Base-by-base conservation (phyloP, 2,888 invertebrate species). In the Linnaemya vulpina region DNA sequence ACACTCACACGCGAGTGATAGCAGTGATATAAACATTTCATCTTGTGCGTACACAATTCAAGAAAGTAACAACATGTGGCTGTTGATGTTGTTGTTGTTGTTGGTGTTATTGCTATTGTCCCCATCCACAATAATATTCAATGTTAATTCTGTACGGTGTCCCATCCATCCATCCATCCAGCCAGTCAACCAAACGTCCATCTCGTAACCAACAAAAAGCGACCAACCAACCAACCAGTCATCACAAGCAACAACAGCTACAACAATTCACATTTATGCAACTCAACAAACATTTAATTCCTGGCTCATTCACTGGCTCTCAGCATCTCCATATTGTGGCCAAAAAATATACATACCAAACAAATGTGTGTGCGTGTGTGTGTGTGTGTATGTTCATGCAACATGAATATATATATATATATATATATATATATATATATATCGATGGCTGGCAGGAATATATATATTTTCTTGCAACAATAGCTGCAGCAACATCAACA, bases 71-170 rank as follows among this genome's bases (percentile, higher is more conserved):
- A 74, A 55, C 74, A 78, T 83, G 79, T 67, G 76, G 80, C 60
- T 81, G 80, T 55, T 62, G 67, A 46, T 83, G 55, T 68, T 71
- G 30, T 30, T 30, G 30, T 3, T 30, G 30, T 30, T 40, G 40
- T 40, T 40, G 49, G 25, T 49, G 55, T 71, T 75, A 65, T 60
- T 79, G 79, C 25, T 71, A 73, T 74, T 83, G 74, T 83, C 70
- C 75, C 75, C 82, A 63, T 60, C 60, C 63, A 78, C 53, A 79
- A 78, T 46, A 79, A 71, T 22, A 71, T 71, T 46, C 30, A 79
- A 85, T 85, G 75, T 82, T 85, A 82, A 85, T 85, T 85, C 82
- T 62, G 38, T 53, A 70, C 55, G 51, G 53, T 73, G 76, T 58
- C 55, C 78, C 63, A 85, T 71, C 75, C 83, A 79, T 70, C 70